A percentile compares a stretch with the other conserved stretches of the same genome.
Evolutionary conservation across 2,113 vertebrate species (phyloP).

Genomic region (Rhodinocichla rosea): DNA sequence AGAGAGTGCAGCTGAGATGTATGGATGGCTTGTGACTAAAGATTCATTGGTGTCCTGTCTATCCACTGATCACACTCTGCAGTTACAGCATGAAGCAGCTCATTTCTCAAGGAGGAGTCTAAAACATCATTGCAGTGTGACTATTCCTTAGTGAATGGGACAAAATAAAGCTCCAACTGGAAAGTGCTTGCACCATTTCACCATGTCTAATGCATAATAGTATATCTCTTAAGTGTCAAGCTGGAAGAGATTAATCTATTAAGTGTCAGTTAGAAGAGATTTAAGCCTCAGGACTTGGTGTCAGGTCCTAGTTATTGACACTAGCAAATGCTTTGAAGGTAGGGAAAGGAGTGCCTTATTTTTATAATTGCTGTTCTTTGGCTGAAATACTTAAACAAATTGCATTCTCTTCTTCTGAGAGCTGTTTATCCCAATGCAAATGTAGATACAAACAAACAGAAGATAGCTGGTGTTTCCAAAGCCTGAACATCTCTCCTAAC

Average conservation of each 20-base stretch:
- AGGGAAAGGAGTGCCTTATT: background rate
- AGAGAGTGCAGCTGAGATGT: background rate
- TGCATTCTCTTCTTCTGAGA: constrained; percentile 30
- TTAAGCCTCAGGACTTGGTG: background rate
- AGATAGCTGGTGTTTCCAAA: constrained; percentile 23
- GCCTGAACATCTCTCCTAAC: background rate
- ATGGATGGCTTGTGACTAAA: background rate
- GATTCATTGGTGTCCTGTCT: background rate
- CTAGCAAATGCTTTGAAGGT: background rate
- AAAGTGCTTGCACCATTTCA: background rate
- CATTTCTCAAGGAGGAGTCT: background rate
- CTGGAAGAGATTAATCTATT: background rate
- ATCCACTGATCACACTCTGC: background rate
- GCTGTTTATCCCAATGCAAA: background rate
- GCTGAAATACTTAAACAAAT: constrained; percentile 11
- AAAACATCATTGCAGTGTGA: background rate
- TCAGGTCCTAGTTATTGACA: background rate
- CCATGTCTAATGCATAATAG: background rate
- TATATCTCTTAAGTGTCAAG: background rate
- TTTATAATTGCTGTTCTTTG: constrained; percentile 17
- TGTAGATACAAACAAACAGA: constrained; percentile 30
- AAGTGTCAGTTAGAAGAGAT: background rate
- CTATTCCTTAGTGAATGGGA: background rate
- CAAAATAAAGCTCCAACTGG: background rate
- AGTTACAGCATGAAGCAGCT: background rate